Conservation (phyloP, 2,888 invertebrate species). For the Athalia rosae region DNA sequence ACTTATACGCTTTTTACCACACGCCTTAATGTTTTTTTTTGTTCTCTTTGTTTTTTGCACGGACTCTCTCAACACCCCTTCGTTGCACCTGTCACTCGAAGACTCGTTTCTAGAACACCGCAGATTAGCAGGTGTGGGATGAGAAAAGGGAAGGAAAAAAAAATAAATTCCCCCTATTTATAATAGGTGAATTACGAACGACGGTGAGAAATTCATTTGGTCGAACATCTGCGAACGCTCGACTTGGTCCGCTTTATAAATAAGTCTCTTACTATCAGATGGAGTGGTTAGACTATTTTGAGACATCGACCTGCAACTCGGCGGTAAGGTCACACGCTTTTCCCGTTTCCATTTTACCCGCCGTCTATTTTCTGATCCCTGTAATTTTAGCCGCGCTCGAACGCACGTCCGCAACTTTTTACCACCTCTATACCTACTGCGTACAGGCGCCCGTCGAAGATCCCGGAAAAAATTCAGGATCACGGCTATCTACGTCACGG, state of each 20-base stretch:
- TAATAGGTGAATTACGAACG: not conserved
- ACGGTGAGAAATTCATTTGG: not conserved
- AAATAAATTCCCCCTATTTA: not conserved
- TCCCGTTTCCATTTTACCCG: not conserved
- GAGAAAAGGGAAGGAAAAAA: no score
- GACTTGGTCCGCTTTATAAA: constrained; percentile 20
- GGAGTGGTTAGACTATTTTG: constrained; percentile 65
- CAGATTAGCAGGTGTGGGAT: no score
- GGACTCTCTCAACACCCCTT: not conserved
- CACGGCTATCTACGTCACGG: not conserved
- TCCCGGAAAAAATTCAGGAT: not conserved
- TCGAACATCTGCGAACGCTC: not conserved
- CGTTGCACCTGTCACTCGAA: no score
- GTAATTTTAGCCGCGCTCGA: not conserved
- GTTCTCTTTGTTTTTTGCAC: not conserved
- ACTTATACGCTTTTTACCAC: constrained; percentile 3
- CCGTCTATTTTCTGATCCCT: not conserved
- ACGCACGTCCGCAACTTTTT: no score
- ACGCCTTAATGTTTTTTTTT: not conserved
- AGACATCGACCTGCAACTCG: constrained; percentile 68
- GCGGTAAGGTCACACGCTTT: constrained; percentile 68
- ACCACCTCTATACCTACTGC: not conserved
- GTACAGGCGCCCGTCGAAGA: not conserved
- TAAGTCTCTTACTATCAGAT: constrained; percentile 57
- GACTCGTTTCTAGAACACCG: no score